These are phyloP conservation scores for Pachyramphus minor DNA, from an alignment of 2,113 vertebrate species.

Conservation along the genomic window DNA sequence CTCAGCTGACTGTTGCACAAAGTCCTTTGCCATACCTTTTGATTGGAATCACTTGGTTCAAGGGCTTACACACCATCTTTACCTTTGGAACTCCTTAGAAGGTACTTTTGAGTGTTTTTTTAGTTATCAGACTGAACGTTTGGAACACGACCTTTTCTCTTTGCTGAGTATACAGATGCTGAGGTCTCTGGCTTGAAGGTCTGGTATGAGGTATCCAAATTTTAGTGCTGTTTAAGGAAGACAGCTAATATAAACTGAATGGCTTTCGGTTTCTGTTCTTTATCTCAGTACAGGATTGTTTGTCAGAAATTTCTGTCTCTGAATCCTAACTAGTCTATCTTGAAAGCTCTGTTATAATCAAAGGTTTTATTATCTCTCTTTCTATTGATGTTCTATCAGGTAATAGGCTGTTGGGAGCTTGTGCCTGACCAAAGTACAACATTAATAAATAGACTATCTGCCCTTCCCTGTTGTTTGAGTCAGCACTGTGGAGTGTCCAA, in stretches of 20 bases:
- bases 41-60: not conserved
- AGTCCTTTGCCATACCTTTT: not conserved
- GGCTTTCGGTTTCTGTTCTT: not conserved
- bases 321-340: conserved; percentile 6
- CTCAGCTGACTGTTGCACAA: not conserved
- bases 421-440: conserved; percentile 18
- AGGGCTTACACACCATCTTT: not conserved
- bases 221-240: not conserved
- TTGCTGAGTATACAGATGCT: not conserved
- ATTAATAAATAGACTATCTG: conserved; percentile 50
- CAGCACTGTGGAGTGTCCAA: not conserved
- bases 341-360: conserved; percentile 20
- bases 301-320: conserved; percentile 29
- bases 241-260: not conserved
- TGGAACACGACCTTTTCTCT: not conserved
- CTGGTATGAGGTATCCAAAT: not conserved
- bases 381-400: conserved; percentile 32
- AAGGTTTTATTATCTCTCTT: conserved; percentile 46
- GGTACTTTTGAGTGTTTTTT: not conserved
- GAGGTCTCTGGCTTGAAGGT: not conserved
- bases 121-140: not conserved
- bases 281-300: not conserved
- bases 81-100: not conserved
- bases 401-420: conserved; percentile 43
- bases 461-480: conserved; percentile 45